Evolutionary conservation across 2,888 invertebrate species (phyloP).

Genomic region (Lysandra bellargus): DNA sequence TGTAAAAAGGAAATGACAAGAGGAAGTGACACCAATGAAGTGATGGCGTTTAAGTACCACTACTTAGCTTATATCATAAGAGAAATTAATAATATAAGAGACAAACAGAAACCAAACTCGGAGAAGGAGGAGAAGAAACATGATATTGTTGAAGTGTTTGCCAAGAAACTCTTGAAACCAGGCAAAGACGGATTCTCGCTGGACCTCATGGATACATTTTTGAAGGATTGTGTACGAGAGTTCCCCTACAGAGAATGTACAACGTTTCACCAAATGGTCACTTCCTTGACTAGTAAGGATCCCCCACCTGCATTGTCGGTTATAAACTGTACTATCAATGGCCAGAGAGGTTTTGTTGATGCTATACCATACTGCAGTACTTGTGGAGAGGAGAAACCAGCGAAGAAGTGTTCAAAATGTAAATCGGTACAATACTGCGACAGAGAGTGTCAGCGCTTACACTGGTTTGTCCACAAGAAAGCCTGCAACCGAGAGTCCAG

Average conservation of each 20-base stretch:
- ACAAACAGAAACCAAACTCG: constrained; percentile 81
- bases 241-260: constrained; percentile 95
- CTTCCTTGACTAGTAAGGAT: constrained; percentile 87
- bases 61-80: constrained; percentile 88
- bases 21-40: constrained; percentile 91
- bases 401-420: constrained; percentile 97
- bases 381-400: constrained; percentile 93
- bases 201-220: constrained; percentile 85
- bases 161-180: constrained; percentile 87
- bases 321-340: constrained; percentile 91
- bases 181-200: constrained; percentile 84
- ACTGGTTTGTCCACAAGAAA: constrained; percentile 95
- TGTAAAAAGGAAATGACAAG: constrained; percentile 93
- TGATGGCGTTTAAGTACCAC: constrained; percentile 94
- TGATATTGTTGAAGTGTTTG: constrained; percentile 87
- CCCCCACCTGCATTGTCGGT: constrained; percentile 85
- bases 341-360: constrained; percentile 89
- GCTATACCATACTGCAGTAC: constrained; percentile 87
- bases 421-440: constrained; percentile 96
- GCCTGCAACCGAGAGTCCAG: constrained; percentile 85
- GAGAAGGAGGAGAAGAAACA: constrained; percentile 78
- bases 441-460: constrained; percentile 95
- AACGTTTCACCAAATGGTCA: constrained; percentile 92
- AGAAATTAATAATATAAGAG: constrained; percentile 85
- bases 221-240: constrained; percentile 92